These are phyloP conservation scores for Myotis daubentonii DNA, from an alignment of 2,797 vertebrate species.

Conservation along the genomic window DNA sequence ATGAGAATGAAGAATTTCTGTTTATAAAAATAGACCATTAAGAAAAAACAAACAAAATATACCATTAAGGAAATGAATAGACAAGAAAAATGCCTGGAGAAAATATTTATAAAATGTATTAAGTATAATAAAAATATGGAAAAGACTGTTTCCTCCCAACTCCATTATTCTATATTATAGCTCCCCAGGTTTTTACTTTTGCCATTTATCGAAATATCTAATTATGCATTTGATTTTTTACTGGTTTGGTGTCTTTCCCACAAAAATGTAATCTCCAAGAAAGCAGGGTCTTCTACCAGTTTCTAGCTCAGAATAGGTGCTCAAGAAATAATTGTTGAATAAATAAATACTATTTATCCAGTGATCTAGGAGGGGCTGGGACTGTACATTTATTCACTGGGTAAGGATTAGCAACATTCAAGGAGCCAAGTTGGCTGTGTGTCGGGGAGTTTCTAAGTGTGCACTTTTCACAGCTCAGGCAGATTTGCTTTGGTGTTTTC, in stretches of 20 bases:
- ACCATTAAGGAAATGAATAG: neutral
- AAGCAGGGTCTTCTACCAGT: neutral
- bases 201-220: neutral
- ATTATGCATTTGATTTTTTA: neutral
- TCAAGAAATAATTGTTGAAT: constrained; percentile 11
- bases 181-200: neutral
- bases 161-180: neutral
- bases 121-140: neutral
- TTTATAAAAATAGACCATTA: neutral
- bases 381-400: constrained; percentile 4
- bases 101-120: constrained; percentile 19
- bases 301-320: neutral
- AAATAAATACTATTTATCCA: neutral
- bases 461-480: neutral
- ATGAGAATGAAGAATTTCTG: neutral
- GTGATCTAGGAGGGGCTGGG: neutral
- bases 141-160: neutral
- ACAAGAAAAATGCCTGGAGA: neutral
- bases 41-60: too few species aligned
- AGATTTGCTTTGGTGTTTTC: neutral
- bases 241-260: neutral
- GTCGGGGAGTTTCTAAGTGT: neutral
- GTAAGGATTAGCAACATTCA: neutral
- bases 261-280: neutral
- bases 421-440: neutral